Evolutionary conservation across 1,140 invertebrate genomes (phyloP), one percentile per base, ranked within the genome.

Genomic region (Vanessa atalanta): DNA sequence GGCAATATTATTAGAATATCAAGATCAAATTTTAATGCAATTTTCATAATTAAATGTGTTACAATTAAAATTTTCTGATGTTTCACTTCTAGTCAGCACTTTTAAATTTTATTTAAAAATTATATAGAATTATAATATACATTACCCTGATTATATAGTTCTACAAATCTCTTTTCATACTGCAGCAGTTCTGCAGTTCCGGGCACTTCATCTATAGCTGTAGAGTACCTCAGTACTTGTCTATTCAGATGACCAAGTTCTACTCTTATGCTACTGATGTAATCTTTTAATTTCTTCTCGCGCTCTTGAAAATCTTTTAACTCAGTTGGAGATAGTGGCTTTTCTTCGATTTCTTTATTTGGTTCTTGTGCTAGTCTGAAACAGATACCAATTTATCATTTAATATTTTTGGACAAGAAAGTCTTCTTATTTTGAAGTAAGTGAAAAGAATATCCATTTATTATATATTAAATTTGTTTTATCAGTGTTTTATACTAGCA

Each of bases 161-260:
- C 99, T 77, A 99, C 94, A 92, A 99, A 99, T 80, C 98, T 94
- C 82, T 97, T 95, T 87, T 99, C 98, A 93, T 99, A 99, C 87
- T 99, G 98, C 61, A 97, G 95, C 20, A 99, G 93, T 92, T 99
- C 99, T 1, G 97, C 97, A 79, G 98, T 94, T 47, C 97, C 96
- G 0, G 99, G 99, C 67, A 99, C 95, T 83, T 98, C 97, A 89
- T 99, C 99, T 98, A 94, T 91, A 96, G 97, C 76, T 96, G 93
- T 83, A 95, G 96, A 76, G 97, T 94, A 90, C 2, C 94, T 93
- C 2, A 97, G 95, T 57, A 99, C 96, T 72, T 97, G 95, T 72
- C 97, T 94, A 89, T 98, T 98, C 78, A 96, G 95, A 75, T 97
- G 96, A 0, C 97, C 98, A 15, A 97, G 82, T 80, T 95, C 94